Evolutionary conservation across 2,797 vertebrate genomes (phyloP).

Genomic region (Anabas testudineus): DNA sequence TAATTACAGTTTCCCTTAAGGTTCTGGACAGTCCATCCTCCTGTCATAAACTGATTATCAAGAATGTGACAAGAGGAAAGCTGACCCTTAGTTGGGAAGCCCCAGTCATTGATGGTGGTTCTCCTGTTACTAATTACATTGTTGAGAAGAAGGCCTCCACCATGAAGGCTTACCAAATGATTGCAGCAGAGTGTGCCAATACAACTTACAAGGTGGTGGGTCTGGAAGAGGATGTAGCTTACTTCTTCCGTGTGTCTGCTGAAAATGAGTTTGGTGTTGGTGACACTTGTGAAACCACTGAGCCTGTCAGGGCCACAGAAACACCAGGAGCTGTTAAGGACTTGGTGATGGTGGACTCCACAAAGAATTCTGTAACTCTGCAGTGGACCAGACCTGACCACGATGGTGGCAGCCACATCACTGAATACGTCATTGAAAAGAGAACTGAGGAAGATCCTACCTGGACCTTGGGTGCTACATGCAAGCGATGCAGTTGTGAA

Average conservation of each 20-base stretch:
- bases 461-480: constrained; percentile 90
- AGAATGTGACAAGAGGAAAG: constrained; percentile 93
- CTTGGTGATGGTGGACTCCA: constrained; percentile 92
- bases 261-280: constrained; percentile 96
- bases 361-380: constrained; percentile 92
- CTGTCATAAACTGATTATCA: constrained; percentile 93
- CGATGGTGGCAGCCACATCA: constrained; percentile 94
- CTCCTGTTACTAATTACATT: constrained; percentile 94
- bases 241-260: constrained; percentile 96
- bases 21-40: constrained; percentile 95
- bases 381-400: constrained; percentile 96
- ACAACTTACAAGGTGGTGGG: constrained; percentile 90
- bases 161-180: constrained; percentile 92
- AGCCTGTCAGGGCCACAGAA: constrained; percentile 94
- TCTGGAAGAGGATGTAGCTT: constrained; percentile 91
- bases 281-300: constrained; percentile 91
- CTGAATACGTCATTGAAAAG: constrained; percentile 94
- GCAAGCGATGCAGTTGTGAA: constrained; percentile 90
- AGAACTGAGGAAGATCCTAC: constrained; percentile 86
- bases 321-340: constrained; percentile 92
- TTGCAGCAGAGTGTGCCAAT: constrained; percentile 90
- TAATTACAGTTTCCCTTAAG: constrained; percentile 91
- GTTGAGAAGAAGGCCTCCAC: constrained; percentile 96
- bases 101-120: constrained; percentile 94
- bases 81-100: constrained; percentile 96